Evolutionary conservation across 2,113 vertebrate species (phyloP).

Genomic region (Eretmochelys imbricata): DNA sequence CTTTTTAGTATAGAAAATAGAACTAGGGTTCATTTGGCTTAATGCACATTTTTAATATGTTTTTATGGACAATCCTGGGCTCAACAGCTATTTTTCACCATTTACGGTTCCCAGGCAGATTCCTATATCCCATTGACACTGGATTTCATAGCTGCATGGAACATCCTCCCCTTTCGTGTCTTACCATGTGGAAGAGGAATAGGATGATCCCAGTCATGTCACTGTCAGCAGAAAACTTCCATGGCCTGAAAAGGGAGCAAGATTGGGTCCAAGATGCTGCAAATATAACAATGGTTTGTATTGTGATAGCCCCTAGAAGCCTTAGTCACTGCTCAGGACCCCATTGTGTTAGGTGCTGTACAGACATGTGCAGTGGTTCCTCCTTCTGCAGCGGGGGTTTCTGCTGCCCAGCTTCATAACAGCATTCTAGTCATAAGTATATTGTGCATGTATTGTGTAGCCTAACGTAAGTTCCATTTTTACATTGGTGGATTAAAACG

Average conservation of each 20-base stretch:
- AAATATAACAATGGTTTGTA: neutral
- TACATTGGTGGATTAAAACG: neutral
- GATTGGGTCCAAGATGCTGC: neutral
- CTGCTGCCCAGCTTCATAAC: neutral
- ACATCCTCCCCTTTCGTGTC: neutral
- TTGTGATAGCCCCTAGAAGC: neutral
- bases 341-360: neutral
- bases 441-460: neutral
- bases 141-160: neutral
- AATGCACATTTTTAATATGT: neutral
- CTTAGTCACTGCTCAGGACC: neutral
- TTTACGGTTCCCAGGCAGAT: neutral
- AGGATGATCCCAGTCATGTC: neutral
- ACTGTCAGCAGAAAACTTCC: neutral
- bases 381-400: neutral
- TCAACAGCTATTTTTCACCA: neutral
- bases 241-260: neutral
- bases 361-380: fast-evolving
- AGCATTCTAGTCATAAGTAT: fast-evolving
- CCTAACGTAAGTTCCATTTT: neutral
- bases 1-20: neutral
- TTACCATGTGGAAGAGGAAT: neutral
- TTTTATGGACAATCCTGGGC: neutral
- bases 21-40: neutral
- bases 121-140: fast-evolving